phyloP scores from a whole-genome alignment of 2,113 vertebrate genomes.

The Condylura cristata region DNA sequence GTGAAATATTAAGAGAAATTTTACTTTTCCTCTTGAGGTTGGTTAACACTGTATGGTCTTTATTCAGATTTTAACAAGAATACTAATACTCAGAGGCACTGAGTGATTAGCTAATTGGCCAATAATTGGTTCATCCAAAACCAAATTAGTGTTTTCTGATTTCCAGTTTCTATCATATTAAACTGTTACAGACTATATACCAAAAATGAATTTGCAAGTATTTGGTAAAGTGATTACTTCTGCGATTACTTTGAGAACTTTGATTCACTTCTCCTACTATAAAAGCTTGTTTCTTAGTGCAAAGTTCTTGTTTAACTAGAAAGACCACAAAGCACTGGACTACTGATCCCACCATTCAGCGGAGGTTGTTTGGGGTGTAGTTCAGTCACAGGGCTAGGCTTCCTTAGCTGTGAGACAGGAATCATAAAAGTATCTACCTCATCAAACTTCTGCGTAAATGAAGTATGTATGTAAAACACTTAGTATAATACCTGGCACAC shows the following conservation, averaged over 20 bases:
- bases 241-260: background rate
- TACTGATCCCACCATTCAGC: background rate
- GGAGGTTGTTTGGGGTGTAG: background rate
- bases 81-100: background rate
- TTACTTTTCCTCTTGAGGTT: background rate
- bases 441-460: background rate
- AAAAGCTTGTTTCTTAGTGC: background rate
- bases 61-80: conserved; percentile 12
- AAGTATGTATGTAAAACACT: background rate
- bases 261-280: background rate
- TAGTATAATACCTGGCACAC: background rate
- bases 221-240: background rate
- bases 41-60: background rate
- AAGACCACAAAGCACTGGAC: background rate
- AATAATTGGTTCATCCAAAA: background rate
- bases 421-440: background rate
- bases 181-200: background rate
- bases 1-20: background rate
- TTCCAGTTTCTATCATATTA: background rate
- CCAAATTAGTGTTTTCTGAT: background rate
- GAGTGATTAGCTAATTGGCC: background rate
- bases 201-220: background rate
- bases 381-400: background rate
- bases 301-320: background rate
- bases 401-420: background rate